Percentiles rank a stretch among this genome's conserved stretches.
Conservation (phyloP, 1,140 invertebrate species). For the Zaprionus gabonicus region DNA sequence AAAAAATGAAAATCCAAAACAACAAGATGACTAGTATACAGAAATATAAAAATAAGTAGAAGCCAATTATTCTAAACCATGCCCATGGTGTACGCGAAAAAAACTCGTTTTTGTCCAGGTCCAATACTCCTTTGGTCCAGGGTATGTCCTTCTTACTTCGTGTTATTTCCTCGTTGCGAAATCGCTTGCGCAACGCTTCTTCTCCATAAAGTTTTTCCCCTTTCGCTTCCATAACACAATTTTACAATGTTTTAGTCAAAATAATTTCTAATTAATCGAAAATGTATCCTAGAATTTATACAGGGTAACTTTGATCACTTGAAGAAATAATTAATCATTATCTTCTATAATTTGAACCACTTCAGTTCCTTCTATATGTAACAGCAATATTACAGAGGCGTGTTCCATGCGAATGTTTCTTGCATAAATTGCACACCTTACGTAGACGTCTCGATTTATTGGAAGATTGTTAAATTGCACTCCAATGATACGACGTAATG, state of each 20-base stretch:
- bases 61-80: conserved; percentile 46
- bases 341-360: not conserved
- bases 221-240: conserved; percentile 18
- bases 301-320: not conserved
- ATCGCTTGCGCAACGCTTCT: conserved; percentile 52
- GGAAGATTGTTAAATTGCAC: conserved; percentile 32
- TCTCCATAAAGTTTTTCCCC: conserved; percentile 35
- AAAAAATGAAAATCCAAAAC: not conserved
- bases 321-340: not conserved
- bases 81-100: conserved; percentile 46
- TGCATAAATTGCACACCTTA: conserved; percentile 33
- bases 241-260: not conserved
- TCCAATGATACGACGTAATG: conserved; percentile 34
- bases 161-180: conserved; percentile 31
- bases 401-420: conserved; percentile 29
- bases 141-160: conserved; percentile 50
- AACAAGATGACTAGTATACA: not conserved
- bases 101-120: conserved; percentile 45
- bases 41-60: conserved; percentile 48
- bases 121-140: conserved; percentile 52
- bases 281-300: not conserved
- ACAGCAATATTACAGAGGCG: conserved; percentile 8
- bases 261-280: not conserved
- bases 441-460: conserved; percentile 31
- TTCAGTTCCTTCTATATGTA: conserved; percentile 17